Evolutionary conservation across 2,113 vertebrate species (phyloP).

Genomic region (Haemorhous mexicanus): DNA sequence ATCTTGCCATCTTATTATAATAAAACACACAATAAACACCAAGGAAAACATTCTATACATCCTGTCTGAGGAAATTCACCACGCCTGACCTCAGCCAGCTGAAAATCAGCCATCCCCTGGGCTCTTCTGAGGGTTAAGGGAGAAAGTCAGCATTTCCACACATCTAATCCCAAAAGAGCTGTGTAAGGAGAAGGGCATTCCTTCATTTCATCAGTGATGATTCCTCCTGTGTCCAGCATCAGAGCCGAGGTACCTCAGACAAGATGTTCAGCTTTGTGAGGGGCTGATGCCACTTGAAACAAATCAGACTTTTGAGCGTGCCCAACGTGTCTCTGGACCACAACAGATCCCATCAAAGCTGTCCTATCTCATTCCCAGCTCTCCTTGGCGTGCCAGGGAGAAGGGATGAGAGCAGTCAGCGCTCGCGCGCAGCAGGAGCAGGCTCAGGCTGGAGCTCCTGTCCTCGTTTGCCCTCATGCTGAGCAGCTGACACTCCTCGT

Average conservation of each 20-base stretch:
- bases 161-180: not conserved
- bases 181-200: not conserved
- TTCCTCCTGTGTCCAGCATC: not conserved
- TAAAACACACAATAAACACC: rapidly evolving
- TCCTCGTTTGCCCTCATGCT: not conserved
- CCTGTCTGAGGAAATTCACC: not conserved
- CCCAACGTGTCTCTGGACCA: not conserved
- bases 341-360: not conserved
- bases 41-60: not conserved
- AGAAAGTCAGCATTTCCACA: not conserved
- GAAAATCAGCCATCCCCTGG: rapidly evolving
- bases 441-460: not conserved
- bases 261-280: not conserved
- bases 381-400: not conserved
- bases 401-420: not conserved
- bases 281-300: not conserved
- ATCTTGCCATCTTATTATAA: rapidly evolving
- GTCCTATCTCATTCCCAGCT: not conserved
- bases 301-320: not conserved
- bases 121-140: not conserved
- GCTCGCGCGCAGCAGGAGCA: rapidly evolving
- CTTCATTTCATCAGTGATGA: not conserved
- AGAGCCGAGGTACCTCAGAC: not conserved
- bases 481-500: not conserved
- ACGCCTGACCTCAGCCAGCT: not conserved